Conservation (phyloP, 2,797 vertebrate genomes). For the Geotrypetes seraphini region DNA sequence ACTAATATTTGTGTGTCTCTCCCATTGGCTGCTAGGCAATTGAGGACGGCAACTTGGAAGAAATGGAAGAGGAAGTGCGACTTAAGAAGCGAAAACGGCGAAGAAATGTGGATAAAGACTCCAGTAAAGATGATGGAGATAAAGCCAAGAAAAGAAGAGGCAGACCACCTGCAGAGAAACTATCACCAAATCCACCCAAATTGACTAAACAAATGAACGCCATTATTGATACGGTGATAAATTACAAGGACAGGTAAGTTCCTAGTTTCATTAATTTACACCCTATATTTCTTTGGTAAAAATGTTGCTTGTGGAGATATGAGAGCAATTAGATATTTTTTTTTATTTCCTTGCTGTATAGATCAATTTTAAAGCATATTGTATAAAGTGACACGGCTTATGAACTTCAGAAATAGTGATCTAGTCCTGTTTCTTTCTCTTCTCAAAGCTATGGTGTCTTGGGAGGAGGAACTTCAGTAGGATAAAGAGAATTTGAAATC, state of each 20-base stretch:
- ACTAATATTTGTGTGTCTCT: slow-evolving; percentile 8
- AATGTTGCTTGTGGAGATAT: too few species aligned
- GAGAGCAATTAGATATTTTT: too few species aligned
- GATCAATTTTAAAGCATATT: too few species aligned
- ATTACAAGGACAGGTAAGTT: slow-evolving; percentile 88
- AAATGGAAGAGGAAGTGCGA: slow-evolving; percentile 95
- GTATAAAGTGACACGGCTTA: too few species aligned
- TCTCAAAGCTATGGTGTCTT: too few species aligned
- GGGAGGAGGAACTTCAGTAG: too few species aligned
- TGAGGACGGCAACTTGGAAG: slow-evolving; percentile 94
- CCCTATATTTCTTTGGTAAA: too few species aligned
- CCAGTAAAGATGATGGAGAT: slow-evolving; percentile 74
- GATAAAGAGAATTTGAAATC: too few species aligned
- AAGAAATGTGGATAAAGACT: slow-evolving; percentile 83
- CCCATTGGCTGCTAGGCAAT: slow-evolving; percentile 63
- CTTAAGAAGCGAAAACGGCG: slow-evolving; percentile 90
- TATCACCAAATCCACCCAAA: slow-evolving; percentile 87
- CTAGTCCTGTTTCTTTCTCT: too few species aligned
- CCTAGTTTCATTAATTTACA: accelerated
- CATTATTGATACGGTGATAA: slow-evolving; percentile 92
- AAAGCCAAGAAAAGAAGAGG: slow-evolving; percentile 91
- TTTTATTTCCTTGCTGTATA: too few species aligned
- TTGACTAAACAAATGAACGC: slow-evolving; percentile 94
- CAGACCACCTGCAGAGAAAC: slow-evolving; percentile 86
- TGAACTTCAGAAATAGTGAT: too few species aligned